These are phyloP conservation scores for Caenorhabditis angaria DNA, from an alignment of 2,888 invertebrate species.

Conservation along the genomic window DNA sequence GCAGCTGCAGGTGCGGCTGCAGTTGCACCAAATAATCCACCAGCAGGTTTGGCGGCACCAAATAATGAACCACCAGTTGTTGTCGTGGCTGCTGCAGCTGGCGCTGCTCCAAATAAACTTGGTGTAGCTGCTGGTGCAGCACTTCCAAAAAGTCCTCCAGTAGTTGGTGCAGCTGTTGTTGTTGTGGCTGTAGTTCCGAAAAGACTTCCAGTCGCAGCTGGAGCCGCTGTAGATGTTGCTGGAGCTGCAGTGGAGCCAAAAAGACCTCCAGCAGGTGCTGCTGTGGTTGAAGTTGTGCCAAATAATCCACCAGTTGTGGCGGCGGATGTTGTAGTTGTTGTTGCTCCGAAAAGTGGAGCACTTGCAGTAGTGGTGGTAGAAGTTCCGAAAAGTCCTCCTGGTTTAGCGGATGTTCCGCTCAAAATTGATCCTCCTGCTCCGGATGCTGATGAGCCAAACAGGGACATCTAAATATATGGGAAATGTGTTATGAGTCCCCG, in stretches of 20 bases:
- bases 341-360: constrained; percentile 25
- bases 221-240: constrained; percentile 6
- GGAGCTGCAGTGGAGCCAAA: constrained; percentile 22
- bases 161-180: constrained; percentile 7
- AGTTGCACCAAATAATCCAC: constrained; percentile 25
- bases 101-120: constrained; percentile 23
- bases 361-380: constrained; percentile 17
- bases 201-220: constrained; percentile 1
- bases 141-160: constrained; percentile 18
- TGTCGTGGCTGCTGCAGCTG: constrained; percentile 8
- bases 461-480: constrained; percentile 30
- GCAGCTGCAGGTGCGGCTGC: constrained; percentile 6
- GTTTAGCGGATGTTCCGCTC: not conserved
- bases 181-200: constrained; percentile 5
- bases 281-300: not conserved
- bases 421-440: not conserved
- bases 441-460: constrained; percentile 14
- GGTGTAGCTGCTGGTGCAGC: constrained; percentile 17
- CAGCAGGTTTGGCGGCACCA: no score
- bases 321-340: constrained; percentile 13
- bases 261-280: constrained; percentile 10
- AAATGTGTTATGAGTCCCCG: not conserved
- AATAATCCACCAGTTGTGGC: not conserved
- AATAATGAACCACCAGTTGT: not conserved
- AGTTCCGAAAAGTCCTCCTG: constrained; percentile 12